Base-by-base conservation (phyloP, 1,140 invertebrate genomes). In the Berghia stephanieae region DNA sequence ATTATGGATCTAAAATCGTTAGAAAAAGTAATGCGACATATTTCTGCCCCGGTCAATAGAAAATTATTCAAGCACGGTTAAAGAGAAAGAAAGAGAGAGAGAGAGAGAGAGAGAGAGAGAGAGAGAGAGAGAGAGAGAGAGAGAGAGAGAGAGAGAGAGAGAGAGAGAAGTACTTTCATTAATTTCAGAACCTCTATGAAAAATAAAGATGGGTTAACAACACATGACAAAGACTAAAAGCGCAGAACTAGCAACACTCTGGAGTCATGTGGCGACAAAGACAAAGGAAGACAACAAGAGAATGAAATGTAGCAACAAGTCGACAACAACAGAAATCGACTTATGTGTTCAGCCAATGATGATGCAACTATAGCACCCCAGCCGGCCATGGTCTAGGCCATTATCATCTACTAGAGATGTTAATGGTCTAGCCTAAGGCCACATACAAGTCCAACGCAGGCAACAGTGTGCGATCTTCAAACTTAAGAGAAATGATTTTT, bases 21-120 rank as follows among this genome's bases (percentile, higher is more conserved):
- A 13, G 60, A 36, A 13, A 36, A 38, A 13, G 60, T 27, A 38
- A 36, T 31, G 34, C 21, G 34, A 13, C 40, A 38, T 66, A 3
- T 27, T 10, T 66, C 3, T 6, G 60, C 27, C 21, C 4, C 34
- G 5, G 55, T 21, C 4, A 27, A 4, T n/a, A n/a, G 55, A 31
- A 8, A 27, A 31, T 5, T 4, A 60, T 4, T 60, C 24, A n/a
- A 21, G 4, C 21, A 60, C 5, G 5, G 34, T 31, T 27, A 31
- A 21, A 31, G 21, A 31, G 4, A 21, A 60, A 31, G 55, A 60
- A 31, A 21, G 21, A 60, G 55, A 60, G 55, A 60, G 55, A 60
- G 55, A 60, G 55, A 6, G 55, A 60, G 55, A 60, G 55, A 60
- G 55, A 60, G 55, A 60, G 21, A 60, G n/a, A 60, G 21, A 60